Evolutionary conservation across 2,888 invertebrate species (phyloP).

Genomic region (Nebria brevicollis): DNA sequence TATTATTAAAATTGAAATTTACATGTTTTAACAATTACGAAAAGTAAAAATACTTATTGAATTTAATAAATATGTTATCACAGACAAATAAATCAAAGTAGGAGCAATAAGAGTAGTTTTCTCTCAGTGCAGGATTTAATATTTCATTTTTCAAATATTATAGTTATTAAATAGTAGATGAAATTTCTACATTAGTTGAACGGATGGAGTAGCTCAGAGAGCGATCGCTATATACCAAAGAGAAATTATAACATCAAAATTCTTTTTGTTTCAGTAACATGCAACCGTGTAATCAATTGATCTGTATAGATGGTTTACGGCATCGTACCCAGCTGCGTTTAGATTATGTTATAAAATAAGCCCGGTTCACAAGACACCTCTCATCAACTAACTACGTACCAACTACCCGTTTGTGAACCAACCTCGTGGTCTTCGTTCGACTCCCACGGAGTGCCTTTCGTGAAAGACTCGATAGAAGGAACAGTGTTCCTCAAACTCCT

Average conservation of each 20-base stretch:
- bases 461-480: background rate
- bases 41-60: too few relatives aligned
- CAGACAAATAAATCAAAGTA: too few relatives aligned
- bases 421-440: conserved; percentile 10
- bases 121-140: too few relatives aligned
- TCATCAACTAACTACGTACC: conserved; percentile 22
- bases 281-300: conserved; percentile 47
- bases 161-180: too few relatives aligned
- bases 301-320: conserved; percentile 45
- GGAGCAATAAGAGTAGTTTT: too few relatives aligned
- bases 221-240: background rate
- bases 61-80: too few relatives aligned
- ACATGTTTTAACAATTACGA: too few relatives aligned
- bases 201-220: too few relatives aligned
- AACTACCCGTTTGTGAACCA: conserved; percentile 29
- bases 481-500: conserved; percentile 10
- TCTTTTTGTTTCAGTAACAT: conserved; percentile 39
- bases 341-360: conserved; percentile 44
- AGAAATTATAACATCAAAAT: conserved; percentile 45
- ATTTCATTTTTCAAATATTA: too few relatives aligned
- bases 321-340: conserved; percentile 30
- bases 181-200: too few relatives aligned
- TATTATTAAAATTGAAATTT: too few relatives aligned
- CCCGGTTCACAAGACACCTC: conserved; percentile 4
- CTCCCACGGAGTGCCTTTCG: conserved; percentile 35